Evolutionary conservation across 2,888 invertebrate genomes (phyloP).

Genomic region (Tethea ocularis): DNA sequence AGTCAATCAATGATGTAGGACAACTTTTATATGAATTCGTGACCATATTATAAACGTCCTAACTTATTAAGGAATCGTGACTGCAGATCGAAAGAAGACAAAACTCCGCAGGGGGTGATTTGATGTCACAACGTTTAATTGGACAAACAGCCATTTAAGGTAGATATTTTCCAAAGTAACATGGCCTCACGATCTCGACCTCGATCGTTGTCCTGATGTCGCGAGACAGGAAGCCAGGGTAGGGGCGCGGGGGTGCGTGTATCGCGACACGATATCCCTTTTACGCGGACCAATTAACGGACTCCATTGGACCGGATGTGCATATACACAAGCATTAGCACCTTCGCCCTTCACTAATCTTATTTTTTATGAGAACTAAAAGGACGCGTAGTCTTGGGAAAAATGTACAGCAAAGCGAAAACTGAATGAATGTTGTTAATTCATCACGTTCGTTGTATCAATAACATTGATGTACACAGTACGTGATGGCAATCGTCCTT

Average conservation of each 20-base stretch:
- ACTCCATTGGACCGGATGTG: constrained; percentile 78
- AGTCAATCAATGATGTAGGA: not conserved
- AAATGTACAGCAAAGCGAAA: constrained; percentile 55
- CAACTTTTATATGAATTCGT: not conserved
- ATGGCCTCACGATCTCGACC: constrained; percentile 55
- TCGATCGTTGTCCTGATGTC: constrained; percentile 54
- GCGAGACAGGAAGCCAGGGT: constrained; percentile 67
- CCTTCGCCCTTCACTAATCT: constrained; percentile 78
- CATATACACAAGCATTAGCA: constrained; percentile 78
- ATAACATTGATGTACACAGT: constrained; percentile 40
- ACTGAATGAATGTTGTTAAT: constrained; percentile 34
- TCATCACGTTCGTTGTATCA: constrained; percentile 40
- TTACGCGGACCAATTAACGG: constrained; percentile 82
- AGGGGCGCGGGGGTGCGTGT: constrained; percentile 55
- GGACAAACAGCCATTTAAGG: constrained; percentile 54
- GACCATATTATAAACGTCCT: not conserved
- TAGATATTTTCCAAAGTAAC: constrained; percentile 51
- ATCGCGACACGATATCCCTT: constrained; percentile 83
- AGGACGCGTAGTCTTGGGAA: constrained; percentile 51
- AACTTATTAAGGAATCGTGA: constrained; percentile 41
- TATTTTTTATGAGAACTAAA: constrained; percentile 64
- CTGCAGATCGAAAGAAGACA: constrained; percentile 47
- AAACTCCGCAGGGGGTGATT: constrained; percentile 49
- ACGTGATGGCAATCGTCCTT: constrained; percentile 67
- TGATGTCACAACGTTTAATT: constrained; percentile 48